phyloP scores from a whole-genome alignment of 2,113 vertebrate genomes.

The Gallinago media region DNA sequence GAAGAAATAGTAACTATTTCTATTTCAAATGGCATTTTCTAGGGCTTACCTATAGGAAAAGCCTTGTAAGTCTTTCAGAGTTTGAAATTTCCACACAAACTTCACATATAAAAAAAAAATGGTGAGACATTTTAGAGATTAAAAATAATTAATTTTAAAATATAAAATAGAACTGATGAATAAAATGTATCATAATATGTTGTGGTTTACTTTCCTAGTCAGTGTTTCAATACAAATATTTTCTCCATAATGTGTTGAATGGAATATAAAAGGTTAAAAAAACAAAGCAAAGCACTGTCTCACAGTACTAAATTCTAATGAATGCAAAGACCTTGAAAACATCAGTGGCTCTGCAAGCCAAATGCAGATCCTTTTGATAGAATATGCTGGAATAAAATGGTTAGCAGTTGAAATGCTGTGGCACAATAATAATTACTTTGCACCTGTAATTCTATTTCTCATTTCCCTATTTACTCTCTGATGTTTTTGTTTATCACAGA shows the following conservation, averaged over 20 bases:
- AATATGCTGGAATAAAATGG: conserved; percentile 40
- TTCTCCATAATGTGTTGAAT: not conserved
- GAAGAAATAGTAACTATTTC: not conserved
- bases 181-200: not conserved
- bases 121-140: not conserved
- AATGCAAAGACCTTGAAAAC: conserved; percentile 73
- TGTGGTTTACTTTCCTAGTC: conserved; percentile 16
- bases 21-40: not conserved
- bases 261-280: conserved; percentile 46
- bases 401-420: conserved; percentile 19
- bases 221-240: not conserved
- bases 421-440: conserved; percentile 11
- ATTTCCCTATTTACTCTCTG: conserved; percentile 14
- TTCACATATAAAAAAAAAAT: not conserved
- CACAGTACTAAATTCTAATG: conserved; percentile 60
- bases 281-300: not conserved
- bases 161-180: not conserved
- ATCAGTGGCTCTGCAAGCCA: conserved; percentile 23
- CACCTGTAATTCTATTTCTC: conserved; percentile 25
- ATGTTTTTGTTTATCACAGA: conserved; percentile 59
- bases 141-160: not conserved
- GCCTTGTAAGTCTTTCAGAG: not conserved
- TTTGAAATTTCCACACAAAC: not conserved
- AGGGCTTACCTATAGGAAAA: not conserved
- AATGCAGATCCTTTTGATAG: conserved; percentile 33